Conservation (phyloP, 2,888 invertebrate species). For the Meteorus cinctellus region DNA sequence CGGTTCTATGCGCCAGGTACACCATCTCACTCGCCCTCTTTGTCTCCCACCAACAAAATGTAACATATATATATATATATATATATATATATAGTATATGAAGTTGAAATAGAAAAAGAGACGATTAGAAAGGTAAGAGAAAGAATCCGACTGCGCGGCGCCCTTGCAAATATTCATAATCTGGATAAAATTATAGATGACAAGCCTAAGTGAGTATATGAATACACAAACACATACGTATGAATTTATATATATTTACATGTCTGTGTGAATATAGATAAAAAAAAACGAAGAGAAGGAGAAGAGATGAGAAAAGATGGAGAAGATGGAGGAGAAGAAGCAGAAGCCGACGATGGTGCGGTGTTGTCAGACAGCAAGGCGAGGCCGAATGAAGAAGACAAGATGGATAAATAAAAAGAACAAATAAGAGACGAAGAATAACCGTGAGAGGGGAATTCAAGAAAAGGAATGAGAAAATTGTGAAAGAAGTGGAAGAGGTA, state of each 20-base stretch:
- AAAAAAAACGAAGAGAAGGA: neutral
- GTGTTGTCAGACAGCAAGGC: conserved; percentile 44
- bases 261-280: neutral
- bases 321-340: conserved; percentile 20
- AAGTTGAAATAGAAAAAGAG: neutral
- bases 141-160: conserved; percentile 50
- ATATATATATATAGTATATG: neutral
- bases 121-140: conserved; percentile 43
- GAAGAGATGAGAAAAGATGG: conserved; percentile 21
- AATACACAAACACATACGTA: conserved; percentile 31
- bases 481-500: conserved; percentile 25
- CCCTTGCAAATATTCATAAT: conserved; percentile 50
- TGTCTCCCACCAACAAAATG: neutral
- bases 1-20: conserved; percentile 56
- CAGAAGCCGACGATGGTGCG: conserved; percentile 30
- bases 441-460: conserved; percentile 43
- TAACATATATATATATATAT: neutral
- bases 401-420: conserved; percentile 12
- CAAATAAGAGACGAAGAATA: conserved; percentile 31
- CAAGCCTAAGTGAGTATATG: conserved; percentile 40
- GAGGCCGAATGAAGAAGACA: conserved; percentile 25
- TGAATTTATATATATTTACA: conserved; percentile 6
- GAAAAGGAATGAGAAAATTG: conserved; percentile 26
- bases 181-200: conserved; percentile 51
- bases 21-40: neutral